Base-by-base conservation (phyloP, 1,140 invertebrate species). In the Mylabris phalerata region DNA sequence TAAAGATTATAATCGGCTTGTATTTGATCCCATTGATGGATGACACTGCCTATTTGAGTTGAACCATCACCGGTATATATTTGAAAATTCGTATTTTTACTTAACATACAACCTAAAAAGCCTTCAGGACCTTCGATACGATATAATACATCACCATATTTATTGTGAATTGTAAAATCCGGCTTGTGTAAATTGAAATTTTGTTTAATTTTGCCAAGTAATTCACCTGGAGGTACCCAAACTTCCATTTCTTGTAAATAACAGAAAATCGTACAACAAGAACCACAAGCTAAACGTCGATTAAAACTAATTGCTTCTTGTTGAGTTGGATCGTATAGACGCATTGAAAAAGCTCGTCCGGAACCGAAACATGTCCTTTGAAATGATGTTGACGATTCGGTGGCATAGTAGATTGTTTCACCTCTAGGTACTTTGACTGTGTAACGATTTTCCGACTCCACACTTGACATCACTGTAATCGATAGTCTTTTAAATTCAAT, bases 381-480 rank as follows among this genome's bases (percentile, higher is more conserved):
- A 0, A 75, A 75, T 1, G 73, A 64, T 1, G 73, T 76, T 0
- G 83, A 85, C 5, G 73, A 74, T 65, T 85, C 84, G 25, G 77
- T 81, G 13, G 81, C 83, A 42, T 82, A 78, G 63, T 80, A 85
- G 13, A 85, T 68, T 2, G 82, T 78, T 61, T 84, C 82, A 3
- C 82, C 82, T 32, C 79, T 70, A 0, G 82, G 82, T 2, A 83
- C 78, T 62, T 79, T 78, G 2, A 86, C 74, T 55, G 80, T 80
- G 70, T 83, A 86, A 32, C 82, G 76, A 67, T 84, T 84, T 70
- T 85, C 83, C 0, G 83, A 83, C 2, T 74, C 71, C 0, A 77
- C 69, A 57, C 65, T 63, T 42, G 71, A 50, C 47, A 73, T 54
- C 50, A 74, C 72, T 73, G 38, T 43, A 64, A 64, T 52, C 19